Percentiles rank a stretch among this genome's conserved stretches.
Conservation (phyloP, 2,113 vertebrate genomes). For the Perca schrenkii region DNA sequence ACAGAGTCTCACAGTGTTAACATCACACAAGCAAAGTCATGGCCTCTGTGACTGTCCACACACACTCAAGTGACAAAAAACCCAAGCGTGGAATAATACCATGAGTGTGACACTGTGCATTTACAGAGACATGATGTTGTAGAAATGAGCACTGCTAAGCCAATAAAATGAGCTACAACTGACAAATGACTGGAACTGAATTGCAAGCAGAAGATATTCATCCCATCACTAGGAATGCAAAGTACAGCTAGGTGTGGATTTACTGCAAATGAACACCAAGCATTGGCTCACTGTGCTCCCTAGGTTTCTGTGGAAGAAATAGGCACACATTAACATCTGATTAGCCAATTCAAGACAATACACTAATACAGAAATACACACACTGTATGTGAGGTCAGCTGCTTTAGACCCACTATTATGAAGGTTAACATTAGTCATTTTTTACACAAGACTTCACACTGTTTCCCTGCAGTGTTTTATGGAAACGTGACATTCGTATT, state of each 20-base stretch:
- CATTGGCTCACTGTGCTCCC: not conserved
- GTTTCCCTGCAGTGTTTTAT: constrained; percentile 49
- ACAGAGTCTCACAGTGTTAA: constrained; percentile 72
- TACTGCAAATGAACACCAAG: constrained; percentile 39
- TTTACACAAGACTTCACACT: constrained; percentile 51
- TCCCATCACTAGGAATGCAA: constrained; percentile 3
- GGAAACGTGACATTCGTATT: constrained; percentile 59
- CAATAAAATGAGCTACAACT: constrained; percentile 19
- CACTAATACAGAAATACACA: not conserved
- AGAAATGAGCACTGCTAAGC: constrained; percentile 26
- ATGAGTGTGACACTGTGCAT: constrained; percentile 12
- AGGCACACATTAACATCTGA: constrained; percentile 18
- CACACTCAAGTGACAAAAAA: constrained; percentile 43
- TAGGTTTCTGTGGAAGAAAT: constrained; percentile 20
- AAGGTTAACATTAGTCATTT: constrained; percentile 56
- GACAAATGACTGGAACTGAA: constrained; percentile 13
- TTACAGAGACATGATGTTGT: constrained; percentile 35
- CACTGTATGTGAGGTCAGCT: constrained; percentile 26
- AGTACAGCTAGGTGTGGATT: constrained; percentile 34
- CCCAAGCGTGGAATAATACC: constrained; percentile 21
- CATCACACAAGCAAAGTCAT: constrained; percentile 61
- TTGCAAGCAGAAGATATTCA: not conserved
- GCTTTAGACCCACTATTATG: constrained; percentile 23
- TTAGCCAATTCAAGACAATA: constrained; percentile 13
- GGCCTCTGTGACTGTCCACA: constrained; percentile 54